These are phyloP conservation scores for Pyrrhosoma nymphula DNA, from an alignment of 2,888 invertebrate genomes.

Conservation along the genomic window DNA sequence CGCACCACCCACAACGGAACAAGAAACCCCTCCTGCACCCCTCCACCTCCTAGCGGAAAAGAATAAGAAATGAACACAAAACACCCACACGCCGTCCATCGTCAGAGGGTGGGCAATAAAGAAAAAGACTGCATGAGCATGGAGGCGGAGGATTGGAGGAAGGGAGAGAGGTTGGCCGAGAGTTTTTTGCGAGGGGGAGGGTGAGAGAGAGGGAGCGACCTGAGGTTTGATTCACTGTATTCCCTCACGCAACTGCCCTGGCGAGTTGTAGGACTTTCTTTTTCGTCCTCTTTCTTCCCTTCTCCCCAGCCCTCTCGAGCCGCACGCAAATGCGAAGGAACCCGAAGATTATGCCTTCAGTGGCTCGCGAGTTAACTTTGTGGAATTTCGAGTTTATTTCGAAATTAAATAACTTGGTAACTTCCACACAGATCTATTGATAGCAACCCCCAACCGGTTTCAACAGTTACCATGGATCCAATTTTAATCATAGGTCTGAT, in stretches of 20 bases:
- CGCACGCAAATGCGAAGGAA: too few relatives aligned
- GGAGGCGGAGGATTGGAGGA: not conserved
- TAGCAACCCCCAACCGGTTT: too few relatives aligned
- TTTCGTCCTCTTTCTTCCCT: not conserved
- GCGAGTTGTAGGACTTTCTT: slow-evolving; percentile 20
- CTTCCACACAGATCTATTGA: too few relatives aligned
- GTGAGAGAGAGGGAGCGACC: not conserved
- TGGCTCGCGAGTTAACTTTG: too few relatives aligned
- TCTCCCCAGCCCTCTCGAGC: not conserved
- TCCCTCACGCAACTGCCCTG: slow-evolving; percentile 45
- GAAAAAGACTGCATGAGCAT: not conserved
- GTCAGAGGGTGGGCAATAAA: not conserved
- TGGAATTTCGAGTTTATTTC: too few relatives aligned
- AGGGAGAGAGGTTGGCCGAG: not conserved
- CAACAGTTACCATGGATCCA: too few relatives aligned
- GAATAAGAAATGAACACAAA: not conserved
- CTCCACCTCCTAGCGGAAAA: not conserved
- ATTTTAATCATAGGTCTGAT: too few relatives aligned
- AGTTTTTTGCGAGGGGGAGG: not conserved
- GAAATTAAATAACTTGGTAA: too few relatives aligned
- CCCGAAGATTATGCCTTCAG: too few relatives aligned
- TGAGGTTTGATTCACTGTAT: slow-evolving; percentile 20
- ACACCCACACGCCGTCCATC: not conserved
- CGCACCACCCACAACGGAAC: not conserved
- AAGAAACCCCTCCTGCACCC: not conserved